A percentile compares a stretch with the other conserved stretches of the same genome.
These are phyloP conservation scores for Sminthurides aquaticus DNA, from an alignment of 2,888 invertebrate species.

Conservation along the genomic window DNA sequence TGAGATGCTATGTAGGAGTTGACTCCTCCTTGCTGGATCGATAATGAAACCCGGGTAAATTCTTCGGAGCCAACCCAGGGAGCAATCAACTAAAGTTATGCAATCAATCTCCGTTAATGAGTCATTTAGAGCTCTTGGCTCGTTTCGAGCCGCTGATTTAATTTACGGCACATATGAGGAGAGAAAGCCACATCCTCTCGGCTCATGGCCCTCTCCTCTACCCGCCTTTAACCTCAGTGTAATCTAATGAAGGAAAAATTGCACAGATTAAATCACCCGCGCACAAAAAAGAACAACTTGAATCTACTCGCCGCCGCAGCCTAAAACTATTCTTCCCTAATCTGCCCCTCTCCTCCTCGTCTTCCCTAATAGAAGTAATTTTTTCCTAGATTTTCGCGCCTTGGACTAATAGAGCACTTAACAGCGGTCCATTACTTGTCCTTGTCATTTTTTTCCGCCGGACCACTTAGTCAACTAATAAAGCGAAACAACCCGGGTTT, in stretches of 20 bases:
- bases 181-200: background rate
- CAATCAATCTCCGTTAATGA: slow-evolving; percentile 26
- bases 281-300: background rate
- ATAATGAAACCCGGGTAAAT: no score
- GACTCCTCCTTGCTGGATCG: background rate
- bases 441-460: background rate
- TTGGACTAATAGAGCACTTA: background rate
- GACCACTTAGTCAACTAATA: background rate
- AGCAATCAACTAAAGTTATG: slow-evolving; percentile 20
- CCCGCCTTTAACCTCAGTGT: background rate
- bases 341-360: background rate
- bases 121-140: slow-evolving; percentile 15
- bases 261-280: slow-evolving; percentile 20
- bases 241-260: slow-evolving; percentile 25
- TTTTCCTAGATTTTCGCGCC: background rate
- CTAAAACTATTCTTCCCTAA: no score
- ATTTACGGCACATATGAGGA: slow-evolving; percentile 17
- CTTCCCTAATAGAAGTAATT: background rate
- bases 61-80: background rate
- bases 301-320: no score
- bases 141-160: slow-evolving; percentile 20
- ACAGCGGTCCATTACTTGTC: background rate
- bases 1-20: no score
- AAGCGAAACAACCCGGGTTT: no score
- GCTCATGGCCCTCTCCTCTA: background rate